Percentiles rank a stretch among this genome's conserved stretches.
These are phyloP conservation scores for Panthera uncia DNA, from an alignment of 2,113 vertebrate species.

Conservation along the genomic window DNA sequence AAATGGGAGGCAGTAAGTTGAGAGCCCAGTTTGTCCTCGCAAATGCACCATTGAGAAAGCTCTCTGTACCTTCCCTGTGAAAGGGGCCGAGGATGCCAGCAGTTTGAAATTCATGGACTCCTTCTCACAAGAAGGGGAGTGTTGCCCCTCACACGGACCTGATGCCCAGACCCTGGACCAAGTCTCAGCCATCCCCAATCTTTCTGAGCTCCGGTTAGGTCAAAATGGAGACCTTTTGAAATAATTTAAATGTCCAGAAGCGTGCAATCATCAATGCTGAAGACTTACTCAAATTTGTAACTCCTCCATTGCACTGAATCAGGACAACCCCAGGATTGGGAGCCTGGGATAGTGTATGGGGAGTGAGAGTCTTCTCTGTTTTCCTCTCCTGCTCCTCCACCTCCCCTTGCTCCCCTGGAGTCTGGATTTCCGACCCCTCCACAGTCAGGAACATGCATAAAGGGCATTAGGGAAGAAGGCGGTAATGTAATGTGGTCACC, in stretches of 20 bases:
- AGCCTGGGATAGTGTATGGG: accelerated
- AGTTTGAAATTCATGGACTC: neutral
- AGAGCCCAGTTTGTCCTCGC: neutral
- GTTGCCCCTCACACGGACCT: neutral
- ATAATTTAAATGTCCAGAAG: neutral
- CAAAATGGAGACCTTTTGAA: neutral
- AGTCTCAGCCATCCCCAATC: neutral
- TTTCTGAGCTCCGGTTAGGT: neutral
- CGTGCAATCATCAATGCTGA: neutral
- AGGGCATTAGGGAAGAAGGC: neutral
- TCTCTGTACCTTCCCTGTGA: neutral
- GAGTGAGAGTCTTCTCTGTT: accelerated
- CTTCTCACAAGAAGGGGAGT: neutral
- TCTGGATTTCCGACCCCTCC: neutral
- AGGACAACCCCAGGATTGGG: neutral
- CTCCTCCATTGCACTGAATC: neutral
- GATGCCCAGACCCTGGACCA: neutral
- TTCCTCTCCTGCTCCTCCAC: neutral
- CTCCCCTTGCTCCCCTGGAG: neutral
- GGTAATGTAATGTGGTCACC: neutral
- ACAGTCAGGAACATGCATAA: neutral
- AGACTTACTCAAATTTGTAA: neutral
- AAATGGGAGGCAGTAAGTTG: neutral
- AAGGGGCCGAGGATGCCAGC: neutral
- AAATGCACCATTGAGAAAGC: neutral